phyloP scores from a whole-genome alignment of 2,113 vertebrate genomes.

The Dasyurus viverrinus region DNA sequence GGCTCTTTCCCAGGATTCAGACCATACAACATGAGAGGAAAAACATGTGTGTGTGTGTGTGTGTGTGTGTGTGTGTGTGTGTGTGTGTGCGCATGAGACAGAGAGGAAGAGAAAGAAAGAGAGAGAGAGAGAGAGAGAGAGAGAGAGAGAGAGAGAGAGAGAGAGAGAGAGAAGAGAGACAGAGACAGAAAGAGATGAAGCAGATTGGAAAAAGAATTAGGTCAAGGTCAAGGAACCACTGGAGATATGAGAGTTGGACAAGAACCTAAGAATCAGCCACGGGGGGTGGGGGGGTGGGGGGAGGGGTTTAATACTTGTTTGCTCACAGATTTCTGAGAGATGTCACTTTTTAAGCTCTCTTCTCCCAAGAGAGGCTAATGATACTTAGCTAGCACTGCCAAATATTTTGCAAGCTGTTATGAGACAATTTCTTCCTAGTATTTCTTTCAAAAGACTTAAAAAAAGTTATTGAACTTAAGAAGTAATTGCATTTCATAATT shows the following conservation, averaged over 20 bases:
- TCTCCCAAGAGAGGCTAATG: not conserved
- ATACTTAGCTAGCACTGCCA: not conserved
- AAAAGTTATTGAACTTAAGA: not conserved
- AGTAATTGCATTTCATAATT: constrained; percentile 33
- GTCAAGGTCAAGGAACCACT: not conserved
- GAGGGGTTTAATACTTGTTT: not conserved
- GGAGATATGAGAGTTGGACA: not conserved
- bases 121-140: no score
- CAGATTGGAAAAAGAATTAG: not conserved
- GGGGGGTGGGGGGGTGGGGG: no score
- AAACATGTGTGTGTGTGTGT: not conserved
- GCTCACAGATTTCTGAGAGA: not conserved
- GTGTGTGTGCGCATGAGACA: not conserved
- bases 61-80: not conserved
- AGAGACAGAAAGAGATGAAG: not conserved
- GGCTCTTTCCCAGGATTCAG: not conserved
- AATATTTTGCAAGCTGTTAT: not conserved
- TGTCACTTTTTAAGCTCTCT: not conserved
- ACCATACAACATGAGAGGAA: not conserved
- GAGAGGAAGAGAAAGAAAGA: no score
- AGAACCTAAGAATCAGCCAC: not conserved
- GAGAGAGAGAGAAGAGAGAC: no score
- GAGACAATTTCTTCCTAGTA: constrained; percentile 39
- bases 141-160: no score
- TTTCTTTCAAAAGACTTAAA: constrained; percentile 50